Conservation (phyloP, 2,888 invertebrate species). For the Cerastis leucographa region DNA sequence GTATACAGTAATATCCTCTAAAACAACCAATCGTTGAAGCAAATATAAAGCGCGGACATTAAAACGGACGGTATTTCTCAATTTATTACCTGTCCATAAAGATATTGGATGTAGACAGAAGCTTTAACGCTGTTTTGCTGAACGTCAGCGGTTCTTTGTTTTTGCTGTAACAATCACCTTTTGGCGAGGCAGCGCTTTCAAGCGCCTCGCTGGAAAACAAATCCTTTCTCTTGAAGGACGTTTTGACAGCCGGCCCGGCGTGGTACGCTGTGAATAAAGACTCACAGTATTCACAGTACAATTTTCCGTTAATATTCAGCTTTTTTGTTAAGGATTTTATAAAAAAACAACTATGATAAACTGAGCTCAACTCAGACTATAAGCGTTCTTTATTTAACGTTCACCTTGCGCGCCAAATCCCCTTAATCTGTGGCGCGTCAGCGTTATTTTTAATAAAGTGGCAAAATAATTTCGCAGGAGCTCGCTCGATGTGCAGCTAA, state of each 20-base stretch:
- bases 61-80: constrained; percentile 19
- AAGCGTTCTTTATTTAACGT: constrained; percentile 39
- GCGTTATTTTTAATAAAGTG: constrained; percentile 55
- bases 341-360: constrained; percentile 44
- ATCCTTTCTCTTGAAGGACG: constrained; percentile 54
- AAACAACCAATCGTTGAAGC: constrained; percentile 15
- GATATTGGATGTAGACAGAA: constrained; percentile 41
- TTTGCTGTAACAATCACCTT: constrained; percentile 55
- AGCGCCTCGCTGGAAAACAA: constrained; percentile 51
- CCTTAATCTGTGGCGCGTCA: constrained; percentile 46
- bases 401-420: constrained; percentile 39
- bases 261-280: constrained; percentile 31
- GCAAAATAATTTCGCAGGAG: constrained; percentile 47
- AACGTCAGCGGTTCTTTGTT: constrained; percentile 56
- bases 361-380: constrained; percentile 29
- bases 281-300: constrained; percentile 29
- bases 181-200: constrained; percentile 48
- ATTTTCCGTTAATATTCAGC: constrained; percentile 22
- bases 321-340: constrained; percentile 23
- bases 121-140: constrained; percentile 50
- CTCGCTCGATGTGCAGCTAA: constrained; percentile 60
- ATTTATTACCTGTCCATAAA: constrained; percentile 50
- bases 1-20: constrained; percentile 8
- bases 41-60: constrained; percentile 33
- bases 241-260: constrained; percentile 56